phyloP scores from a whole-genome alignment of 1,140 invertebrate genomes.

The Sitobion miscanthi region DNA sequence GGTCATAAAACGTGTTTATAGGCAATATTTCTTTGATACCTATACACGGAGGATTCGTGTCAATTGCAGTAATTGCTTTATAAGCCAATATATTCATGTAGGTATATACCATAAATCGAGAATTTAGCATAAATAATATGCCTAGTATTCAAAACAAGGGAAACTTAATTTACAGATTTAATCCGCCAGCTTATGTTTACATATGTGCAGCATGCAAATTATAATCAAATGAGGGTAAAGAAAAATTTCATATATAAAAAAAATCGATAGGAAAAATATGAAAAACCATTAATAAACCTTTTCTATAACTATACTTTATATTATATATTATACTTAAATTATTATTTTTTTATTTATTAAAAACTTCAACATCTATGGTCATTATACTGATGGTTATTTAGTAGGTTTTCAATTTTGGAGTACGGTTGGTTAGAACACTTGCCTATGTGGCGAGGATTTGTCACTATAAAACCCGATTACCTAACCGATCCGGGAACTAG shows the following conservation, averaged over 20 bases:
- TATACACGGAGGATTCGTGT: no score
- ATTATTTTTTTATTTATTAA: no score
- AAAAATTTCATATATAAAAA: background rate
- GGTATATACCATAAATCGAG: background rate
- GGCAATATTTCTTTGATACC: slow-evolving; percentile 20
- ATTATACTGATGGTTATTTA: no score
- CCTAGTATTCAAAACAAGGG: background rate
- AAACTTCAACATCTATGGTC: no score
- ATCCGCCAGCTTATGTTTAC: background rate
- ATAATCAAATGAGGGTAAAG: background rate
- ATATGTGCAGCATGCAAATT: no score
- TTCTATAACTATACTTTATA: no score
- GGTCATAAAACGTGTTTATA: slow-evolving; percentile 5
- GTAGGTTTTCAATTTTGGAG: no score
- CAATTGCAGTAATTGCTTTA: background rate
- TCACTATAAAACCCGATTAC: no score
- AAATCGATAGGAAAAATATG: background rate
- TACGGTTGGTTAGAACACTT: no score
- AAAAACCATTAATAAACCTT: background rate
- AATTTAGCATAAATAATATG: background rate
- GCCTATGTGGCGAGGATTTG: no score
- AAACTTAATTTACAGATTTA: background rate
- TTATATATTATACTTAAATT: no score
- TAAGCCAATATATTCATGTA: background rate
- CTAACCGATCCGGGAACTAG: no score